Evolutionary conservation across 2,888 invertebrate species (phyloP), one percentile per base, ranked within the genome.

Genomic region (Leptinotarsa haldemani): DNA sequence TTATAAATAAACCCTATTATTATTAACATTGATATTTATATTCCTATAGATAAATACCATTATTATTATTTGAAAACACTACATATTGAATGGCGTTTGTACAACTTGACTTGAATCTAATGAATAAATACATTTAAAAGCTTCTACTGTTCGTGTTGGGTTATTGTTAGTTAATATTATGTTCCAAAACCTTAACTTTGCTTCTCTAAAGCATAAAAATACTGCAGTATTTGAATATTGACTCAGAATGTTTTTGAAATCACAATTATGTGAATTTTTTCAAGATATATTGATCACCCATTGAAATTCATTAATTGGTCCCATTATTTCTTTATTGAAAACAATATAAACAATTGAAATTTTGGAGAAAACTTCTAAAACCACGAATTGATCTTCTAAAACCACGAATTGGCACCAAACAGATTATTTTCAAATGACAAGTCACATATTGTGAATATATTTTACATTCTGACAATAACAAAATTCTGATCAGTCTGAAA

Each of bases 181-280:
- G 61, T 61, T 61, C 61, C 61, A 61, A 61, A 30, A 25, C 61
- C 30, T 61, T 30, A 7, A n/a, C 2, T 40, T 46, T 18, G 47
- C 56, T 68, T 58, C 20, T 9, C 58, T 20, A 22, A 22, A 67
- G 30, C 50, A 52, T 20, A 3, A 66, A 25, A 48, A 18, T 52
- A 30, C 48, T 66, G 25, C 48, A 48, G 25, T 25, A n/a, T 22
- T 25, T 25, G 22, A 30, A 30, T n/a, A 66, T 66, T 67, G 46
- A 66, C 52, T 71, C 71, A 74, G 74, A 74, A 74, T 74, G 74
- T 71, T 71, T 50, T 67, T 50, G 61, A 69, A 71, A 69, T 74
- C 74, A 74, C 74, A 71, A 71, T 65, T n/a, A 70, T 66, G 73
- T 73, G 73, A 73, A 22, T 20, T 18, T n/a, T 46, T 47, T 20